phyloP scores from a whole-genome alignment of 2,113 vertebrate species.

The Crocuta crocuta region DNA sequence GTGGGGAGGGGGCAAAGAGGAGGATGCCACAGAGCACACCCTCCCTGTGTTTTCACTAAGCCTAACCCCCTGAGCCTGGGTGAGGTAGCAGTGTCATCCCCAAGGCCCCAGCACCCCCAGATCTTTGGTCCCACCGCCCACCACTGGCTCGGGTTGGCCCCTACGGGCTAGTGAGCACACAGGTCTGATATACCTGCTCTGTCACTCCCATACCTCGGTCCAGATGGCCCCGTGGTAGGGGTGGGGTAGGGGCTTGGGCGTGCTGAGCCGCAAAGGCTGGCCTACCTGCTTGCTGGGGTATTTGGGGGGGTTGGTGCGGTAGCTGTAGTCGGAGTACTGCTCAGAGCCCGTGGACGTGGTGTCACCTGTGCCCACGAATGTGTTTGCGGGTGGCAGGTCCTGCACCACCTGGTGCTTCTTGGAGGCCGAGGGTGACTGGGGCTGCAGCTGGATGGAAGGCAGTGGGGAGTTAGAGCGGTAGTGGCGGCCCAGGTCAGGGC shows the following conservation, averaged over 20 bases:
- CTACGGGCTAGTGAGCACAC: neutral
- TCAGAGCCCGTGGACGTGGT: conserved; percentile 98
- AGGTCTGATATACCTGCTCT: neutral
- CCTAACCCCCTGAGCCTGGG: neutral
- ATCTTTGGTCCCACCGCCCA: conserved; percentile 49
- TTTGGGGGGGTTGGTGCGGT: conserved; percentile 99
- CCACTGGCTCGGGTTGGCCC: neutral
- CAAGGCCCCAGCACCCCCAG: conserved; percentile 26
- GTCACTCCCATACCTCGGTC: conserved; percentile 95
- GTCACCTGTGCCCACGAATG: conserved; percentile 98
- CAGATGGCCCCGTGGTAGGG: conserved; percentile 89
- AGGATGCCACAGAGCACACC: neutral
- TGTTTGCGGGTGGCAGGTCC: conserved; percentile 98
- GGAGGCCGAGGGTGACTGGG: conserved; percentile 97
- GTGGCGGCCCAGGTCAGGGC: conserved; percentile 96
- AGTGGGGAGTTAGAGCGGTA: conserved; percentile 98
- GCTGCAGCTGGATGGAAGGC: conserved; percentile 98
- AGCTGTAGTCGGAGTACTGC: conserved; percentile 99
- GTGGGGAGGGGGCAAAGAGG: neutral
- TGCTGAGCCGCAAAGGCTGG: conserved; percentile 91
- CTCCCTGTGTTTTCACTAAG: neutral
- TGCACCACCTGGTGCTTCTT: conserved; percentile 99
- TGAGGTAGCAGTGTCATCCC: neutral
- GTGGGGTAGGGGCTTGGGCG: conserved; percentile 85
- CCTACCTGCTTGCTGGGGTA: conserved; percentile 99